Conservation (phyloP, 2,113 vertebrate genomes). For the Hippocampus mohnikei region DNA sequence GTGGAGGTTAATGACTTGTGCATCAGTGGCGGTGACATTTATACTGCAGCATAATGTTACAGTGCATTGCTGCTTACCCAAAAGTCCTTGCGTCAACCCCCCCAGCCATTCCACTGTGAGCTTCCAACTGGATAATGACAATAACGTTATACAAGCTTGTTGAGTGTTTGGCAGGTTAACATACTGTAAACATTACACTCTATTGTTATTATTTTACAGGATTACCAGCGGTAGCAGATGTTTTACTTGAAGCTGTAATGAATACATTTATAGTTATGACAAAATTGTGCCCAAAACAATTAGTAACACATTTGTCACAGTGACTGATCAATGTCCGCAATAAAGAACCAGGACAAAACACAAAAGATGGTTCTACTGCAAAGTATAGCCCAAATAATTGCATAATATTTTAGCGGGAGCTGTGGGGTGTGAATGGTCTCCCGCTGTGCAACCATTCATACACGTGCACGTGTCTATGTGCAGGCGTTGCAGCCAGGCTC, state of each 20-base stretch:
- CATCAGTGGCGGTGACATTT: slow-evolving; percentile 55
- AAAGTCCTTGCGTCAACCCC: slow-evolving; percentile 3
- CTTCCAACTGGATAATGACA: not conserved
- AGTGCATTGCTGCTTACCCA: slow-evolving; percentile 1
- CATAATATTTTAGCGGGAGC: not conserved
- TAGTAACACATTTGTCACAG: not conserved
- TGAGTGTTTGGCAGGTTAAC: not conserved
- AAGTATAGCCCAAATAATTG: not conserved
- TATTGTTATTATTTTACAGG: not conserved
- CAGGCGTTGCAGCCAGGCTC: slow-evolving; percentile 17
- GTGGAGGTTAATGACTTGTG: slow-evolving; percentile 44
- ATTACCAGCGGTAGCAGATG: not conserved
- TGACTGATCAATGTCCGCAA: not conserved
- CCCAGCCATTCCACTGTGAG: not conserved
- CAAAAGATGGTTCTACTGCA: not conserved
- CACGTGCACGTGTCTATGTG: slow-evolving; percentile 35
- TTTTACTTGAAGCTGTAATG: not conserved
- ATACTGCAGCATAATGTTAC: slow-evolving; percentile 23
- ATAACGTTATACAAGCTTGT: not conserved
- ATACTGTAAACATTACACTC: not conserved
- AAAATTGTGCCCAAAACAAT: not conserved
- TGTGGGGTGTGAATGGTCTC: slow-evolving; percentile 23
- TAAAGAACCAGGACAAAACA: not conserved
- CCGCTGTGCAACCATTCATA: slow-evolving; percentile 24
- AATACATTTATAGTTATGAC: not conserved